Evolutionary conservation across 2,888 invertebrate species (phyloP).

Genomic region (Sphaerophoria rueppellii): DNA sequence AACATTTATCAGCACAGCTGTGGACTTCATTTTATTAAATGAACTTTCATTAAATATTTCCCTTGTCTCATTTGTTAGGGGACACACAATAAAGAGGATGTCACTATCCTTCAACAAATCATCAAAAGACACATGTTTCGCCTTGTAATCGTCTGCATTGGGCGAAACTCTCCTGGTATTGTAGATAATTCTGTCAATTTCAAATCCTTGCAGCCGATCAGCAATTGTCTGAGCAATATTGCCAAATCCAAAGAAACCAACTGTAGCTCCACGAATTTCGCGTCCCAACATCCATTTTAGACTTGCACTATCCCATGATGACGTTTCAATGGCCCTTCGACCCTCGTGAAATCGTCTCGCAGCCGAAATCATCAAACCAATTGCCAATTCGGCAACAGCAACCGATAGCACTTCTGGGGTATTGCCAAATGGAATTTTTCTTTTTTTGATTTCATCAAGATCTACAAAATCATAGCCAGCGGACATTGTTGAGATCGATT

Average conservation of each 20-base stretch:
- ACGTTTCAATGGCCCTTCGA: slow-evolving; percentile 85
- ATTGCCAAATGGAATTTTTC: slow-evolving; percentile 90
- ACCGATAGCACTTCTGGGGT: slow-evolving; percentile 89
- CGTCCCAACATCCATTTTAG: slow-evolving; percentile 91
- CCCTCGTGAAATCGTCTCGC: slow-evolving; percentile 91
- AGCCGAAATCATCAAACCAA: slow-evolving; percentile 89
- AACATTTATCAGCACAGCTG: slow-evolving; percentile 88
- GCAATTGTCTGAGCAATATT: slow-evolving; percentile 90
- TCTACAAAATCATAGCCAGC: slow-evolving; percentile 94
- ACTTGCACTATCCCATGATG: slow-evolving; percentile 87
- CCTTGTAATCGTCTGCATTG: slow-evolving; percentile 82
- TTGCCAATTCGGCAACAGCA: slow-evolving; percentile 92
- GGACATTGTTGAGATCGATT: slow-evolving; percentile 91
- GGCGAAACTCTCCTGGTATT: slow-evolving; percentile 85
- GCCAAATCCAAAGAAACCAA: slow-evolving; percentile 93
- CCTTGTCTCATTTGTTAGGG: slow-evolving; percentile 86
- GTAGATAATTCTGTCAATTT: slow-evolving; percentile 88
- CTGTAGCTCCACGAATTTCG: slow-evolving; percentile 89
- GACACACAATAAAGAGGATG: slow-evolving; percentile 87
- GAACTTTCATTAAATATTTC: slow-evolving; percentile 87
- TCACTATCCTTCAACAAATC: slow-evolving; percentile 87
- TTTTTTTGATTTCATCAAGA: slow-evolving; percentile 86
- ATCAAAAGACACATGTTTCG: slow-evolving; percentile 86
- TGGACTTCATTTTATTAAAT: slow-evolving; percentile 89
- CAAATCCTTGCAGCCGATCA: slow-evolving; percentile 88